Evolutionary conservation across 2,888 invertebrate species (phyloP), one percentile per base, ranked within the genome.

Genomic region (Caenorhabditis sp.): DNA sequence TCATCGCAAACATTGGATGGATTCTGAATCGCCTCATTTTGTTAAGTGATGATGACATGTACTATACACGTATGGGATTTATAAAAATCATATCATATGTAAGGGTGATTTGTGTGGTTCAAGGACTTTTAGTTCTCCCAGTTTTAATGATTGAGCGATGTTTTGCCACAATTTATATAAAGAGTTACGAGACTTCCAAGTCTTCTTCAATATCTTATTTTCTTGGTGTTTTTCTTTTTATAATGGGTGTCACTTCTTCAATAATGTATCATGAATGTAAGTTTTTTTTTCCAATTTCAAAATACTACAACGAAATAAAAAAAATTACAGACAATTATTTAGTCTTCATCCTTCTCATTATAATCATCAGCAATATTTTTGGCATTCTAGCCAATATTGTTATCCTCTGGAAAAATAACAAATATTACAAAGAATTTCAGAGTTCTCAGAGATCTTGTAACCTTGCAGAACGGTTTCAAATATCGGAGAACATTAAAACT

Each of bases 401-500:
- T 1, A 38, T 69, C 1, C 36, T 69, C 1, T 27, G 36, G 1
- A 36, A 63, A 49, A 69, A 69, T 25, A 36, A 49, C 10, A 56
- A 20, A 21, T 63, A 36, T 57, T 69, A 52, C 52, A 50, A 23
- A 20, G 36, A 54, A 25, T 3, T 21, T 10, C 38, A 25, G 2
- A 36, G 60, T 17, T 43, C 43, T 43, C 52, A 23, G 21, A 52
- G 23, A 52, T 52, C 10, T 21, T 26, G 56, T 3, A 23, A 54
- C 1, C 43, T 69, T 1, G 26, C 25, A 23, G 60, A 49, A 0
- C 27, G 69, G 23, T 69, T 50, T 23, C 69, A 69, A 57, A 64
- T 69, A 3, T 56, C 69, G 17, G 69, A 69, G 14, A 69, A 64
- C 23, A 69, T 69, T 14, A 64, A 69, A 57, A 63, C 64, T 2